Evolutionary conservation across 2,888 invertebrate genomes (phyloP), one percentile per base, ranked within the genome.

Genomic region (Cistogaster globosa): DNA sequence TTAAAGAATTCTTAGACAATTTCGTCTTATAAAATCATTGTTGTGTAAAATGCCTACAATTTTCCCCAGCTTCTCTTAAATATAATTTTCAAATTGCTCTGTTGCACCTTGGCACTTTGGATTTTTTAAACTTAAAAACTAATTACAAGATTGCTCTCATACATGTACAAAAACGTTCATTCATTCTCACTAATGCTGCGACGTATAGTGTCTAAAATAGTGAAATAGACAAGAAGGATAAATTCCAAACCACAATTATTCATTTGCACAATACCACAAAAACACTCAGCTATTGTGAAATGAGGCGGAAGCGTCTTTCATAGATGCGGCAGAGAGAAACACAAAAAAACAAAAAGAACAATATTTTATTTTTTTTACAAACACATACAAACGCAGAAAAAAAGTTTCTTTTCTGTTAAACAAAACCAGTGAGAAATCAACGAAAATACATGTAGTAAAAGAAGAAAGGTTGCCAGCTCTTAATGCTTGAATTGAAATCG

Each of bases 221-320:
- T 65, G 58, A 67, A 72, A 80, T 67, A 84, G 57, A 81, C 63
- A 60, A 75, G 68, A 85, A 79, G 89, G 88, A 91, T 88, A 83
- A 90, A 89, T 60, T 78, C 86, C 89, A 90, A 90, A 90, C 91
- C 90, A 89, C 91, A 91, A 91, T 91, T 91, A 91, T 90, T 90
- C 90, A 90, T 91, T 90, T 88, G 89, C 89, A 89, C 88, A 89
- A 89, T 89, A 89, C 89, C 90, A 89, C 89, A 80, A 85, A 84
- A 86, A 83, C 78, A 65, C 69, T 82, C 78, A 75, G 82, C 60
- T 79, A 71, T 85, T 82, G 85, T 85, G 85, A 85, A 85, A 85
- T 85, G 82, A 85, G 85, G 79, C 85, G 82, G 85, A 85, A 85
- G 81, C 60, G 67, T 78, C 58, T 78, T 74, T 82, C 82, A 75